Conservation (phyloP, 2,888 invertebrate genomes). For the Digitonthophagus gazella region DNA sequence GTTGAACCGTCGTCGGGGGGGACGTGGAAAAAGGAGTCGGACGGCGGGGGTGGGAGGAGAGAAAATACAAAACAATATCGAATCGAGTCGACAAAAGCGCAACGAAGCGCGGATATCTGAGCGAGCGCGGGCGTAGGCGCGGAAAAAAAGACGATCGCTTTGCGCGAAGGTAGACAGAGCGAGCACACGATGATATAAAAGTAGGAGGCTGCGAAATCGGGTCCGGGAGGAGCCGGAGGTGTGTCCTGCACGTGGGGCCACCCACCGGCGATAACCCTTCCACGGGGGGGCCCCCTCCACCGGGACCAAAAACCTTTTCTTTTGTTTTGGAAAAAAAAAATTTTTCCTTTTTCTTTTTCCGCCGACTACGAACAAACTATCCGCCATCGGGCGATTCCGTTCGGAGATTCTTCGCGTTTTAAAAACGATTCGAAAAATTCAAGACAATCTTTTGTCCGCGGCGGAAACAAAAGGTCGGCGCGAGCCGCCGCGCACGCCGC, state of each 20-base stretch:
- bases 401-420: too few species aligned
- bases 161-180: conserved; percentile 7
- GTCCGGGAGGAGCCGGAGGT: conserved; percentile 45
- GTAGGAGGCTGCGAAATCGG: conserved; percentile 38
- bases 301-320: not conserved
- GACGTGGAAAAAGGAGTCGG: too few species aligned
- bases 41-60: too few species aligned
- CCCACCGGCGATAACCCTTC: conserved; percentile 45
- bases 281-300: conserved; percentile 36
- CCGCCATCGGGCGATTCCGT: not conserved
- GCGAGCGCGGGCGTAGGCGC: not conserved
- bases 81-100: conserved; percentile 19
- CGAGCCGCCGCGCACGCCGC: conserved; percentile 3
- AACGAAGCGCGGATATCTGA: not conserved
- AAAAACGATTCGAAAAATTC: conserved; percentile 7
- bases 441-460: not conserved
- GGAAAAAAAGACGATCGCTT: conserved; percentile 9
- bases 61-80: not conserved
- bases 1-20: too few species aligned
- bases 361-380: not conserved
- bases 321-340: not conserved
- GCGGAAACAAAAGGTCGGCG: conserved; percentile 8
- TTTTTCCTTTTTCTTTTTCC: not conserved
- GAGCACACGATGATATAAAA: conserved; percentile 34
- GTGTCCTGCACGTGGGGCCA: conserved; percentile 47